These are phyloP conservation scores for Sthenelais limicola DNA, from an alignment of 2,888 invertebrate species.

Conservation along the genomic window DNA sequence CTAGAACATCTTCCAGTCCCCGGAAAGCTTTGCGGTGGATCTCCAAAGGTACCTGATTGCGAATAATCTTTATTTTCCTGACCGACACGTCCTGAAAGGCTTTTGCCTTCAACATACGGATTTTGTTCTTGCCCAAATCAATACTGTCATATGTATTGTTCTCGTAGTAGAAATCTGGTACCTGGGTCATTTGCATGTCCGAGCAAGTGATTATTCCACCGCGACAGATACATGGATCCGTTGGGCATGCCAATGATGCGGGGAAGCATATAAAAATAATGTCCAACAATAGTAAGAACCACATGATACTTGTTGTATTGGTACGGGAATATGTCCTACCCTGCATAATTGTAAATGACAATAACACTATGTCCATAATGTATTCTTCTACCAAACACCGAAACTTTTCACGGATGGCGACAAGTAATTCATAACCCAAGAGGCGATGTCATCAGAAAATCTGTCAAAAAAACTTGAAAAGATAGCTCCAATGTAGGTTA, in stretches of 20 bases:
- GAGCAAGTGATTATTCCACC: neutral
- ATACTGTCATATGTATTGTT: constrained; percentile 46
- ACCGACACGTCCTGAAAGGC: constrained; percentile 48
- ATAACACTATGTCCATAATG: too few relatives aligned
- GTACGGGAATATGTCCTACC: too few relatives aligned
- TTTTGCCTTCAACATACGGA: constrained; percentile 35
- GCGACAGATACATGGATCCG: neutral
- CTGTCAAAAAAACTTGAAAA: too few relatives aligned
- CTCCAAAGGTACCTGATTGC: constrained; percentile 43
- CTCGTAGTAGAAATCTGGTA: constrained; percentile 25
- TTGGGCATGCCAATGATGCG: too few relatives aligned
- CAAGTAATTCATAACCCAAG: too few relatives aligned
- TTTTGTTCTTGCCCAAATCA: constrained; percentile 47
- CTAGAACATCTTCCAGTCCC: constrained; percentile 45
- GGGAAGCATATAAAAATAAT: neutral
- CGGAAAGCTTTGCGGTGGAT: constrained; percentile 48
- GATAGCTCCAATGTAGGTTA: too few relatives aligned
- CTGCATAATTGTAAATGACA: too few relatives aligned
- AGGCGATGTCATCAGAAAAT: too few relatives aligned
- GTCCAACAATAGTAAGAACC: constrained; percentile 14
- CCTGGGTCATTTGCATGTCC: neutral
- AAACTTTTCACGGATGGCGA: too few relatives aligned
- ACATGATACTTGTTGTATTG: neutral
- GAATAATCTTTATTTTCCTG: constrained; percentile 45
- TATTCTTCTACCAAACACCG: too few relatives aligned